Evolutionary conservation across 2,797 vertebrate species (phyloP).

Genomic region (Schizothorax lantsangensis): DNA sequence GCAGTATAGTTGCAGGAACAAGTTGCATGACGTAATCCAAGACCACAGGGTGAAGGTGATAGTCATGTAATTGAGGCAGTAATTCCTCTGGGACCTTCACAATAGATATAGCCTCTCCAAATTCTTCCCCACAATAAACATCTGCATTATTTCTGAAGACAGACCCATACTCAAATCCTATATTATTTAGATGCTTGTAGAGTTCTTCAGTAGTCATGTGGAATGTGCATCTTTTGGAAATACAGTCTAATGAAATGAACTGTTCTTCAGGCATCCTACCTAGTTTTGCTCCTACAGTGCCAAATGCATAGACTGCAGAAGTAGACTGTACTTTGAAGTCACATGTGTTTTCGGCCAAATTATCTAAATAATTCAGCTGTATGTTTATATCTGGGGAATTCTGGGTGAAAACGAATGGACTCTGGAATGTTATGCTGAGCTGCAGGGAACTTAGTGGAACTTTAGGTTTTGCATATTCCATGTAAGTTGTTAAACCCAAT

Average conservation of each 20-base stretch:
- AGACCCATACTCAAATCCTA: conserved; percentile 85
- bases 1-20: conserved; percentile 69
- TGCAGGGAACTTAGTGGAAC: conserved; percentile 77
- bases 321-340: conserved; percentile 75
- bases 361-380: conserved; percentile 69
- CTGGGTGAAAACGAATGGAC: conserved; percentile 76
- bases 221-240: conserved; percentile 79
- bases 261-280: conserved; percentile 73
- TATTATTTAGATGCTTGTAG: conserved; percentile 75
- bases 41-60: conserved; percentile 85
- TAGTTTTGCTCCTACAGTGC: conserved; percentile 71
- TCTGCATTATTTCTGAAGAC: conserved; percentile 79
- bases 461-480: conserved; percentile 76
- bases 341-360: conserved; percentile 37
- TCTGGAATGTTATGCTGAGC: conserved; percentile 80
- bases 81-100: conserved; percentile 78
- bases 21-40: conserved; percentile 87
- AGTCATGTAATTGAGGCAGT: conserved; percentile 76
- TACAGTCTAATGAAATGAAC: conserved; percentile 71
- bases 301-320: conserved; percentile 79
- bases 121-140: conserved; percentile 79
- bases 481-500: conserved; percentile 80
- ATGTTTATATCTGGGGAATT: conserved; percentile 77
- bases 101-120: conserved; percentile 79
- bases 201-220: conserved; percentile 74